Base-by-base conservation (phyloP, 2,888 invertebrate species). In the Meiosimyza platycephala region DNA sequence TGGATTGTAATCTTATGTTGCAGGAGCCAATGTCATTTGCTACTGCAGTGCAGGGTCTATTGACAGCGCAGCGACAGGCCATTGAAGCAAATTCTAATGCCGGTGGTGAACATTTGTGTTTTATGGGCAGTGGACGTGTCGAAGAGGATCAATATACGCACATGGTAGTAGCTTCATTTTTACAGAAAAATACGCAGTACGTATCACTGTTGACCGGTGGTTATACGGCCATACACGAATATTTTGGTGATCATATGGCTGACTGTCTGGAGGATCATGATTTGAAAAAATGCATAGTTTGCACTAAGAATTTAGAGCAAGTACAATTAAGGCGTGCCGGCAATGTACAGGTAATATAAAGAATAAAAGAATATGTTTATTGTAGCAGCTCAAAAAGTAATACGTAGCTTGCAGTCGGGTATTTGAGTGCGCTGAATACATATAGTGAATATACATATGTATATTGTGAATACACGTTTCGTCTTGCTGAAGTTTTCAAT, bases 121-220 rank as follows among this genome's bases (percentile, higher is more conserved):
- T 96, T 85, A 91, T 99, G 84, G 98, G 98, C 57, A 96, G 96
- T 75, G 98, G 98, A 1, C 90, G 96, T 64, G 92, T 94, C 79
- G 97, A 97, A 83, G 96, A 97, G 88, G 98, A 98, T 86, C 95
- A 95, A 80, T 97, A 97, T 85, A 96, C 98, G 18, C 95, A 98
- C 85, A 99, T 99, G 99, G 98, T 98, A 33, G 95, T 99, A 16
- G 96, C 99, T 7, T 96, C 96, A 72, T 98, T 99, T 87, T 89
- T 99, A 63, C 98, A 98, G 87, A 94, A 95, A 85, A 95, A 96
- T 84, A 95, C 95, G 0, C 94, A 94, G 80, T 98, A 95, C 85
- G 95, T 99, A 63, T 96, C 97, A 64, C 91, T 98, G 88, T 90
- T 98, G 22, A 93, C 93, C 77, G 97, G 98, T 72, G 99, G 99